Percentiles rank a stretch among this genome's conserved stretches.
phyloP scores from a whole-genome alignment of 2,113 vertebrate species.

The Ancistrus triradiatus region DNA sequence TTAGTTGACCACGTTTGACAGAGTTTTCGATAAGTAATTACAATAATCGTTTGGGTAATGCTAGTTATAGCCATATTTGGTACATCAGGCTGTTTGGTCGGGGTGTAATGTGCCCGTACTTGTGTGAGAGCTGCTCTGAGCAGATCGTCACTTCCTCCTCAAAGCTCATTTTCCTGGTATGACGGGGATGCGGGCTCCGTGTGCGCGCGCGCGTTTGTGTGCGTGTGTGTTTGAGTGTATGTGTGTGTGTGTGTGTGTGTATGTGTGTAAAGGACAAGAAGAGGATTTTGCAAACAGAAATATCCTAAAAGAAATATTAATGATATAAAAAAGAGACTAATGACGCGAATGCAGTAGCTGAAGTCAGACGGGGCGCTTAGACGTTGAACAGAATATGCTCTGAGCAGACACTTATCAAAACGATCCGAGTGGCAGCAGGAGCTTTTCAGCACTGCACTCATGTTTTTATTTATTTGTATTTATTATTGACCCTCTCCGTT shows the following conservation, averaged over 20 bases:
- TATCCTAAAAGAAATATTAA: too few species aligned
- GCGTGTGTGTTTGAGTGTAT: too few species aligned
- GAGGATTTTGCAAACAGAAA: constrained; percentile 21
- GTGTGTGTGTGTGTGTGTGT: too few species aligned
- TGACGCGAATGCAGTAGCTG: neutral
- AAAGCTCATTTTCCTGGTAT: constrained; percentile 47
- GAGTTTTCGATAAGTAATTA: too few species aligned
- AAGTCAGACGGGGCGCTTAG: too few species aligned
- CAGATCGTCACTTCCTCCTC: constrained; percentile 67
- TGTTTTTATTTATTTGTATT: neutral
- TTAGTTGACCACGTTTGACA: too few species aligned
- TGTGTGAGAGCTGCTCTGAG: constrained; percentile 24
- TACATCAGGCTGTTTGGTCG: neutral
- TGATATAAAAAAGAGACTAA: neutral
- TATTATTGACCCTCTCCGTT: constrained; percentile 37
- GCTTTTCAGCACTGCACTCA: neutral
- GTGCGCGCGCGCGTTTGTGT: too few species aligned
- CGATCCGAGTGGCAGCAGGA: neutral
- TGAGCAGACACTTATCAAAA: too few species aligned
- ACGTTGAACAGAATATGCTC: too few species aligned
- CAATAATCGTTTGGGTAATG: too few species aligned
- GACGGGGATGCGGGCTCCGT: constrained; percentile 40
- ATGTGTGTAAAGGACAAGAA: constrained; percentile 46
- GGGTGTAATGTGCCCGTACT: constrained; percentile 9
- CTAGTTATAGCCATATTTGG: too few species aligned